Percentiles rank a stretch among this genome's conserved stretches.
Conservation (phyloP, 2,888 invertebrate species). For the Adineta ricciae region DNA sequence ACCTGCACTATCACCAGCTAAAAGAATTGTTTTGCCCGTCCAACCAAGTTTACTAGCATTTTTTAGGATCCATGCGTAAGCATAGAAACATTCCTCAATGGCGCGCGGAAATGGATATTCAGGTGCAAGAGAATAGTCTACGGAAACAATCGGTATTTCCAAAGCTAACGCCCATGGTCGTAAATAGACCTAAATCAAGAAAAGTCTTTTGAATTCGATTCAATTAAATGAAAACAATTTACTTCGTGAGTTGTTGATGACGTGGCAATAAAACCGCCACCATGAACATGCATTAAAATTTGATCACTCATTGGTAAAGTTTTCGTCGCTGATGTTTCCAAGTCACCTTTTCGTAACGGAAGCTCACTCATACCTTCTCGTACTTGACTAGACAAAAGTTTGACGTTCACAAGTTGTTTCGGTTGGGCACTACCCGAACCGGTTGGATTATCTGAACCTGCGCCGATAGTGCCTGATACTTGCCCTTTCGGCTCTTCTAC, state of each 20-base stretch:
- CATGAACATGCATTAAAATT: constrained; percentile 83
- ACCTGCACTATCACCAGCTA: constrained; percentile 85
- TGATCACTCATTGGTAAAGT: constrained; percentile 10
- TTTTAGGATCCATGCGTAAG: constrained; percentile 83
- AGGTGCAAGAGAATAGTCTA: constrained; percentile 91
- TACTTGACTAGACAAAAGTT: constrained; percentile 22
- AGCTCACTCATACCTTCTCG: constrained; percentile 27
- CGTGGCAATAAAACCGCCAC: constrained; percentile 94
- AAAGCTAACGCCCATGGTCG: constrained; percentile 45
- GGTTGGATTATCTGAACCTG: neutral
- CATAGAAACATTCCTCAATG: constrained; percentile 80
- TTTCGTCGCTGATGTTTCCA: neutral
- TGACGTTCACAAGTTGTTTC: neutral
- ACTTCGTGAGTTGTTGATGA: constrained; percentile 83
- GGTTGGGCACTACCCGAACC: neutral
- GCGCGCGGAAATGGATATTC: constrained; percentile 88
- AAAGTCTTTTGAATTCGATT: neutral
- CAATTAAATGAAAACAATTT: neutral
- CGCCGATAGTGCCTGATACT: neutral
- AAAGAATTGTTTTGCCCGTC: constrained; percentile 52
- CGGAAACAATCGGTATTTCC: constrained; percentile 76
- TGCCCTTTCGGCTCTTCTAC: neutral
- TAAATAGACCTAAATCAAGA: constrained; percentile 5
- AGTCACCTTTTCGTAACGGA: neutral
- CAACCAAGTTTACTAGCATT: constrained; percentile 59